Conservation (phyloP, 2,888 invertebrate species). For the Oligia fasciuncula region DNA sequence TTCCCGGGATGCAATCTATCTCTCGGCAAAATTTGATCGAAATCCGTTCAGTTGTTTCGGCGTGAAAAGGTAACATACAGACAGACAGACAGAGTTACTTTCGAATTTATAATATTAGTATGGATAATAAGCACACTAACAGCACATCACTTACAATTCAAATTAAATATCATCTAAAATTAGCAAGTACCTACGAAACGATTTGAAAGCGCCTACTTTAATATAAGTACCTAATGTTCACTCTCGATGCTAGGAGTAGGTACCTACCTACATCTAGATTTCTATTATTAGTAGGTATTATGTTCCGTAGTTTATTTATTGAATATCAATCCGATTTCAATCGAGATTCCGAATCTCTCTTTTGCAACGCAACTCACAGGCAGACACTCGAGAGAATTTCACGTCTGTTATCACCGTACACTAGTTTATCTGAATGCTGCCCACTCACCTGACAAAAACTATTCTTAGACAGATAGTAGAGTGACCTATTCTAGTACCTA, state of each 20-base stretch:
- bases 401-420: conserved; percentile 5
- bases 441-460: conserved; percentile 33
- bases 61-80: no score
- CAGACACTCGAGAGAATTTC: conserved; percentile 1
- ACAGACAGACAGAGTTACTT: no score
- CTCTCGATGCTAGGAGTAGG: background rate
- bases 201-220: no score
- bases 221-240: background rate
- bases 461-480: conserved; percentile 48
- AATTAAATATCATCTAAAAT: no score
- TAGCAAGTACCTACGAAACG: no score
- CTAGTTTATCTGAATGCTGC: conserved; percentile 39
- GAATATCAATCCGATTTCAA: background rate
- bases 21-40: no score
- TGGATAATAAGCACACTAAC: no score
- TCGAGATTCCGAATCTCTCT: background rate
- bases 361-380: conserved; percentile 4
- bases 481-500: conserved; percentile 48
- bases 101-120: no score
- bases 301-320: background rate
- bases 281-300: background rate
- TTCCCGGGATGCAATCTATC: no score
- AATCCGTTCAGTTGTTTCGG: no score
- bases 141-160: no score
- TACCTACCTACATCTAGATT: background rate